Conservation (phyloP, 2,113 vertebrate species). For the Menidia beryllina region DNA sequence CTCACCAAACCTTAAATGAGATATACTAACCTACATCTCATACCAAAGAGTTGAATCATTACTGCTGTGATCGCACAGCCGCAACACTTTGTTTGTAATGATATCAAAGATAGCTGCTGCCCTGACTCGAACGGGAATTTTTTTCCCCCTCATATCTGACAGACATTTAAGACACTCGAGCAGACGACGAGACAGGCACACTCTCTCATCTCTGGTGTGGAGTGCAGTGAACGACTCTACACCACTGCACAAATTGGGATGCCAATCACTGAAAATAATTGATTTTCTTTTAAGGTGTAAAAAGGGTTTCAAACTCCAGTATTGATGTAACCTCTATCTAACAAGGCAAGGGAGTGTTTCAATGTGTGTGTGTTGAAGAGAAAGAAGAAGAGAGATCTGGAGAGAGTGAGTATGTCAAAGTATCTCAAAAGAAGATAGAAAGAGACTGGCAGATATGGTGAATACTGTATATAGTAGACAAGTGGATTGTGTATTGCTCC, state of each 20-base stretch:
- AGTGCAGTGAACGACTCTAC: slow-evolving; percentile 21
- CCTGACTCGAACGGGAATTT: slow-evolving; percentile 3
- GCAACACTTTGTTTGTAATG: slow-evolving; percentile 1
- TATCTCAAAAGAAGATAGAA: slow-evolving; percentile 27
- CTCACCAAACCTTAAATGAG: too few relatives aligned
- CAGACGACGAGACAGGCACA: slow-evolving; percentile 27
- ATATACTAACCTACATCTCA: neutral
- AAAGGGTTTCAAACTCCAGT: slow-evolving; percentile 55
- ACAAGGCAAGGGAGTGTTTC: slow-evolving; percentile 35
- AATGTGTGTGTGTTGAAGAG: slow-evolving; percentile 30
- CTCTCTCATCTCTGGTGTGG: neutral
- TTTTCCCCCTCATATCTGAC: slow-evolving; percentile 9
- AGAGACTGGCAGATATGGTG: slow-evolving; percentile 8
- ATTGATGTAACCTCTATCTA: slow-evolving; percentile 48
- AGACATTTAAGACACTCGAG: slow-evolving; percentile 21
- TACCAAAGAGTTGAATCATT: slow-evolving; percentile 11
- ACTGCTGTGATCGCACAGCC: neutral
- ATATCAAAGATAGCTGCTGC: slow-evolving; percentile 14
- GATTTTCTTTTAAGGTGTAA: slow-evolving; percentile 73
- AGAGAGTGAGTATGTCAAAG: slow-evolving; percentile 8
- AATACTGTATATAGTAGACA: slow-evolving; percentile 21
- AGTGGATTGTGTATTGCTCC: slow-evolving; percentile 27
- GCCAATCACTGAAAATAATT: slow-evolving; percentile 58
- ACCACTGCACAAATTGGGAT: slow-evolving; percentile 40
- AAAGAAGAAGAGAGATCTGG: slow-evolving; percentile 30